Percentiles rank a stretch among this genome's conserved stretches.
Evolutionary conservation across 2,888 invertebrate genomes (phyloP).

Genomic region (Papilio gigon): DNA sequence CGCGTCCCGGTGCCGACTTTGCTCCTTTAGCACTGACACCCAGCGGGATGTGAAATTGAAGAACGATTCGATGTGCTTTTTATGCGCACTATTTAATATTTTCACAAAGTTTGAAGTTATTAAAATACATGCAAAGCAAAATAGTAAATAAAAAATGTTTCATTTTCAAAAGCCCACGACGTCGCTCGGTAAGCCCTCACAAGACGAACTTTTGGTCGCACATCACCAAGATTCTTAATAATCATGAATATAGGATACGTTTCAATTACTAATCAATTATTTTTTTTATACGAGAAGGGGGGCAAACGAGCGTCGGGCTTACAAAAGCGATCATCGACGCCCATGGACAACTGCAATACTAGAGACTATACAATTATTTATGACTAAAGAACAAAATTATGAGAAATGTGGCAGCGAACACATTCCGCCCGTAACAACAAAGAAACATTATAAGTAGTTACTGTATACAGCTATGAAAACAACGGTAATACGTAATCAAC

Average conservation of each 20-base stretch:
- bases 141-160: neutral
- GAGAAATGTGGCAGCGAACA: neutral
- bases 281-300: no score
- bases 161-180: neutral
- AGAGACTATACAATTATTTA: neutral
- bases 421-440: neutral
- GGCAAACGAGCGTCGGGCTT: no score
- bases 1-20: slow-evolving; percentile 64
- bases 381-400: neutral
- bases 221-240: neutral
- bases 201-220: neutral
- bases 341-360: no score
- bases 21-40: slow-evolving; percentile 67
- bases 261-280: no score
- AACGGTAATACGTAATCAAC: slow-evolving; percentile 38
- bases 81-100: slow-evolving; percentile 46
- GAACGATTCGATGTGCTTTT: slow-evolving; percentile 66
- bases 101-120: slow-evolving; percentile 19
- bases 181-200: neutral
- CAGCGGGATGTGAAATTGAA: slow-evolving; percentile 76
- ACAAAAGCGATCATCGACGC: no score
- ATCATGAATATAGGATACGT: neutral
- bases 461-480: neutral
- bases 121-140: slow-evolving; percentile 13
- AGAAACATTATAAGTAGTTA: neutral